Base-by-base conservation (phyloP, 2,113 vertebrate genomes). In the Phyllostomus hastatus region DNA sequence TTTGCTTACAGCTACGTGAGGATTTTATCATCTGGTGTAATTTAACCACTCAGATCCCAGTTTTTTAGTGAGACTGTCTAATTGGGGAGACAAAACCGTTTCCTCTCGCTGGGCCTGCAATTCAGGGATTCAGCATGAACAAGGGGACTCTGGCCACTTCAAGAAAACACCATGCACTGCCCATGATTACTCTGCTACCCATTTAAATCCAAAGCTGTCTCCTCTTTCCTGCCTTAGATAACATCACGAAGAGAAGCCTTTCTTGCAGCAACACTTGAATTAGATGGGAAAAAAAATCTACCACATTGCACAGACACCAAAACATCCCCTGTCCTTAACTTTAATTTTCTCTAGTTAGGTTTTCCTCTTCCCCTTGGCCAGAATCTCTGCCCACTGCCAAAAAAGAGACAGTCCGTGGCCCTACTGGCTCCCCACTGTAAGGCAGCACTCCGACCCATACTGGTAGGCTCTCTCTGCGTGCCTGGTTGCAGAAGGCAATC, bases 1-100 rank as follows among this genome's bases (percentile, higher is more conserved):
- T 94, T 92, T 96, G 88, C 96, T 89, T 86, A 69, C 89, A 91
- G 96, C 91, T 73, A 91, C 35, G 82, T 83, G 91, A 95, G 91
- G 86, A 96, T 96, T 97, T 91, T 84, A 93, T 95, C 93, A 89
- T 89, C 69, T 80, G 73, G 69, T 59, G 12, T 72, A 94, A 89
- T 57, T 95, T 98, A 97, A 96, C 89, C 64, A 75, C 82, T 94
- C 50, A 91, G 64, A n/a, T 95, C 20, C 88, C 15, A 46, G 14
- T 33, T 92, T 90, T 81, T 52, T n/a, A 33, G 2, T 54, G 24
- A 48, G 12, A 46, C 66, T 61, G 4, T 87, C 8, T 78, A 64
- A 78, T 1, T 80, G 41, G 43, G 35, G 19, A 86, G 22, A 46
- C 1, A n/a, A 67, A 86, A 69, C 22, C 24, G 5, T 20, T 41